phyloP scores from a whole-genome alignment of 2,113 vertebrate species.

The Proterorhinus semilunaris region DNA sequence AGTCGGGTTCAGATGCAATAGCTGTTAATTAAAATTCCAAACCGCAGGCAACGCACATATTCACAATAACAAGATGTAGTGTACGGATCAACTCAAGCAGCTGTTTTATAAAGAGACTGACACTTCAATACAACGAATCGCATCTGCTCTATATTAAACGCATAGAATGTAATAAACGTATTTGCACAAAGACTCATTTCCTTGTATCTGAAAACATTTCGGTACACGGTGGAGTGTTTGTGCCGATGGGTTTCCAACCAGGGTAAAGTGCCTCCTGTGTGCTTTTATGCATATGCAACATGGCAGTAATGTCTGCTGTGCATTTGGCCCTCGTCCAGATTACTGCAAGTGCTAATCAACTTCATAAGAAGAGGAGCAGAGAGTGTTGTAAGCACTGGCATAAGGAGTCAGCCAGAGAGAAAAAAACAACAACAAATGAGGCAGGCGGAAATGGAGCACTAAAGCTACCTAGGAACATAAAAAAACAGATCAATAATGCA shows the following conservation, averaged over 20 bases:
- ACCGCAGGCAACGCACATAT: not conserved
- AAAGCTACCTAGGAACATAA: too few relatives aligned
- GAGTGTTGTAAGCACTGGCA: constrained; percentile 35
- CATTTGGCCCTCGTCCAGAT: constrained; percentile 48
- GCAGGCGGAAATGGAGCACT: not conserved
- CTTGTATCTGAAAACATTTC: constrained; percentile 45
- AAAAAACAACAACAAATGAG: constrained; percentile 7
- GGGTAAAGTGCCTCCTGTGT: constrained; percentile 48
- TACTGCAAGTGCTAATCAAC: constrained; percentile 40
- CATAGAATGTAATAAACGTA: constrained; percentile 10
- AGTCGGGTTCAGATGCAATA: not conserved
- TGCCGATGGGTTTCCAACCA: constrained; percentile 39
- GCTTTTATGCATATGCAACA: constrained; percentile 42
- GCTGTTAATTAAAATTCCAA: not conserved
- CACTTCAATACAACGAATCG: not conserved
- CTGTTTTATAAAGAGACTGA: not conserved
- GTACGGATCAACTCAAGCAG: too few relatives aligned
- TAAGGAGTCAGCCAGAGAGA: constrained; percentile 9
- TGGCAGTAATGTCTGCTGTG: constrained; percentile 37
- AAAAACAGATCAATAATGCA: too few relatives aligned
- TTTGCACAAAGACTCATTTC: constrained; percentile 7
- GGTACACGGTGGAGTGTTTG: constrained; percentile 30
- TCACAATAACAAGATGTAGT: not conserved
- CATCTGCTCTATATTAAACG: not conserved
- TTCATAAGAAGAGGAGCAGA: constrained; percentile 43